Percentiles rank a stretch among this genome's conserved stretches.
Conservation (phyloP, 1,140 invertebrate genomes). For the Cotesia chilonis region DNA sequence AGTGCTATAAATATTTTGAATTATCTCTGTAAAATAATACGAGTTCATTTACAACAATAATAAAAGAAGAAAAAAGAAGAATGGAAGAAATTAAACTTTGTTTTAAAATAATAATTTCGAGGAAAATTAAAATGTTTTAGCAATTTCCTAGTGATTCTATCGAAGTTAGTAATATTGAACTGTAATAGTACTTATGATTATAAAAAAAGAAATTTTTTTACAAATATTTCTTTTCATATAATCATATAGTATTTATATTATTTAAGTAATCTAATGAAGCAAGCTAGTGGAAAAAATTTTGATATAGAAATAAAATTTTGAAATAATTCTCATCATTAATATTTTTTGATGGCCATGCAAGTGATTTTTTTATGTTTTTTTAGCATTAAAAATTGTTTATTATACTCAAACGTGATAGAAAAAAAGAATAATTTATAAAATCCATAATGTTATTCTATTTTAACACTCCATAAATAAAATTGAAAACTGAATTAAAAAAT, state of each 20-base stretch:
- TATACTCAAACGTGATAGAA: conserved; percentile 4
- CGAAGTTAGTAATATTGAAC: conserved; percentile 12
- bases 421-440: neutral
- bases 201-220: neutral
- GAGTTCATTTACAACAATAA: neutral
- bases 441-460: neutral
- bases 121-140: conserved; percentile 6
- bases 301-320: neutral
- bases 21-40: neutral
- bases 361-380: neutral
- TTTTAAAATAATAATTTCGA: neutral
- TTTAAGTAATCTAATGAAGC: conserved; percentile 3
- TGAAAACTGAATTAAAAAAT: too few relatives aligned
- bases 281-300: neutral
- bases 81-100: neutral
- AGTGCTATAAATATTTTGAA: conserved; percentile 17
- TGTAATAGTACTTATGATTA: conserved; percentile 5
- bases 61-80: conserved; percentile 9
- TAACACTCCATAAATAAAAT: too few relatives aligned
- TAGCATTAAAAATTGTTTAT: neutral
- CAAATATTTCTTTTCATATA: conserved; percentile 1
- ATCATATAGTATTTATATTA: neutral
- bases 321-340: neutral
- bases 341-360: neutral
- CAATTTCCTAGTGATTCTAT: conserved; percentile 18